These are phyloP conservation scores for Stichopus chloronotus DNA, from an alignment of 35 echinoderm and acorn worm species.

Conservation along the genomic window DNA sequence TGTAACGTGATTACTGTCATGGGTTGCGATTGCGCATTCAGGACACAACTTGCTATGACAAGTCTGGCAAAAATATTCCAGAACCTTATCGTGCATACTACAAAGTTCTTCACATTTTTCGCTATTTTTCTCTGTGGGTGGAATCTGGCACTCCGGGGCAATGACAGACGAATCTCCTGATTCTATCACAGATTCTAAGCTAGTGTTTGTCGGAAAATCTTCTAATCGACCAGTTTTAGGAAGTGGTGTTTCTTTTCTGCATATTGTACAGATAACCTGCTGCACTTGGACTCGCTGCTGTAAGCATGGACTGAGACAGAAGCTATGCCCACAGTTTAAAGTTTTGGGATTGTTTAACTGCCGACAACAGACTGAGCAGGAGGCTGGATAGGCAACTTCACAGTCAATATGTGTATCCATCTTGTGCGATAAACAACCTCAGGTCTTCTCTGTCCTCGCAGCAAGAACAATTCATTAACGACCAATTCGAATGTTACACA, in stretches of 20 bases:
- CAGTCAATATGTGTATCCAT: no score
- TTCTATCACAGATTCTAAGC: conserved; percentile 14
- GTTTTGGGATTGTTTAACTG: neutral
- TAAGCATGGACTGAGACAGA: conserved; percentile 24
- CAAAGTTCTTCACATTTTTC: neutral
- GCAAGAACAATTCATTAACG: no score
- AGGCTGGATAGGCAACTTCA: neutral
- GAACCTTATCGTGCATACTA: neutral
- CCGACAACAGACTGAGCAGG: conserved; percentile 3
- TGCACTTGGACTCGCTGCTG: neutral
- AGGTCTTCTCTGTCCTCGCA: no score
- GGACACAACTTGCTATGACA: neutral
- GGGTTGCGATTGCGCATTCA: neutral
- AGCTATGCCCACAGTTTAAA: conserved; percentile 19
- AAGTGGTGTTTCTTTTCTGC: neutral
- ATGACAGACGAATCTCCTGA: neutral
- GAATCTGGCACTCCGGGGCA: no score
- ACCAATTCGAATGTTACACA: no score
- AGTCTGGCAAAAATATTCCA: neutral
- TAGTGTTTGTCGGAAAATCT: conserved; percentile 16
- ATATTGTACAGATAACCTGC: neutral
- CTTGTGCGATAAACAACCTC: no score
- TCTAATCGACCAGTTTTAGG: neutral
- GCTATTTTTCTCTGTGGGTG: no score
- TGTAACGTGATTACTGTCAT: neutral